Evolutionary conservation across 2,113 vertebrate genomes (phyloP).

Genomic region (Pteropus alecto): DNA sequence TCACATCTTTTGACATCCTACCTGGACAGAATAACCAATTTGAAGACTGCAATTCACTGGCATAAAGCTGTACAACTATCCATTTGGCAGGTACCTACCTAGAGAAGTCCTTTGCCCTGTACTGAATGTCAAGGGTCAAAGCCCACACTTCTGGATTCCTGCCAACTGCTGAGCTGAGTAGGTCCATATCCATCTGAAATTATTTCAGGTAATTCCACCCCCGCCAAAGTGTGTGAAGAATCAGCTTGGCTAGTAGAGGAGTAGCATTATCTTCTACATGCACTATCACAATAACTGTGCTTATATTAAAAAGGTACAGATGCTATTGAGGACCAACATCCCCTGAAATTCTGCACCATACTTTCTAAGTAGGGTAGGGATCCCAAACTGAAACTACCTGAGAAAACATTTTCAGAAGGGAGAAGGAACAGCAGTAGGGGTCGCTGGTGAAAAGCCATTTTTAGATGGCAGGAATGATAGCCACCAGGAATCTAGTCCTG

Average conservation of each 20-base stretch:
- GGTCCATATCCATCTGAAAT: neutral
- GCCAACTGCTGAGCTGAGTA: neutral
- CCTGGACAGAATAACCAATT: conserved; percentile 19
- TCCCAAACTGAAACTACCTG: neutral
- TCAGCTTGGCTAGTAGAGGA: neutral
- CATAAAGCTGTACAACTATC: neutral
- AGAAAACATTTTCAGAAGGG: neutral
- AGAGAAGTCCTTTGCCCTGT: neutral
- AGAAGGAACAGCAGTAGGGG: neutral
- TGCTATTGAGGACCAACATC: neutral
- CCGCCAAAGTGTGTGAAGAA: neutral
- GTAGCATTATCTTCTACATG: neutral
- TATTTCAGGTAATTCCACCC: neutral
- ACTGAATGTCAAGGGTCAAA: conserved; percentile 13
- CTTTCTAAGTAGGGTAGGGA: neutral
- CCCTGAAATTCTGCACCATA: neutral
- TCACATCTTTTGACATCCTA: conserved; percentile 4
- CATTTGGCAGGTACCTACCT: neutral
- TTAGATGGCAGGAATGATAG: neutral
- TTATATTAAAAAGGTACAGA: neutral
- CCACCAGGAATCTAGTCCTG: neutral
- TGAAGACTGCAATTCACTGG: conserved; percentile 39
- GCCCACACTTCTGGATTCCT: neutral
- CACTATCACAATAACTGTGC: neutral
- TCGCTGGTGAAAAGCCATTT: neutral